These are phyloP conservation scores for Rostratula benghalensis DNA, from an alignment of 2,113 vertebrate species.

Conservation along the genomic window DNA sequence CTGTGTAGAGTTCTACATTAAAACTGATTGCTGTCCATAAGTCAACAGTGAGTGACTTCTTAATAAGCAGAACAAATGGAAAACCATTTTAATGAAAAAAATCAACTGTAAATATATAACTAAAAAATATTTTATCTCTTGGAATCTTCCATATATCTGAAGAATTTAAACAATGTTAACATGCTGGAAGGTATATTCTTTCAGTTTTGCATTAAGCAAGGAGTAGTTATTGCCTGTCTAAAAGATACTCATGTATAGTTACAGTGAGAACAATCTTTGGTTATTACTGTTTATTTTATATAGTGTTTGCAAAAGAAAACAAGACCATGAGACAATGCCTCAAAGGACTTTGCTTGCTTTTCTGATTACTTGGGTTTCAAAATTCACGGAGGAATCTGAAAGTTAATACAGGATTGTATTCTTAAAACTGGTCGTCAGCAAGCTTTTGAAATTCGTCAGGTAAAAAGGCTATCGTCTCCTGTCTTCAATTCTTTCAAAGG, in stretches of 20 bases:
- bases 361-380: neutral
- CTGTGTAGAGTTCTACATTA: neutral
- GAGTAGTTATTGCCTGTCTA: neutral
- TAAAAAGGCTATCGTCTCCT: neutral
- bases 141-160: neutral
- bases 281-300: neutral
- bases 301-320: neutral
- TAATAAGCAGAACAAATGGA: neutral
- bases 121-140: neutral
- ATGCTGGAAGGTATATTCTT: neutral
- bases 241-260: neutral
- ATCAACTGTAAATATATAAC: neutral
- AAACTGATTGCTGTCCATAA: neutral
- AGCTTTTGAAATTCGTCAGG: neutral
- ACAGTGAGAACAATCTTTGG: neutral
- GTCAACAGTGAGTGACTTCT: neutral
- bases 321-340: neutral
- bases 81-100: neutral
- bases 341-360: neutral
- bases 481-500: neutral
- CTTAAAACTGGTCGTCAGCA: neutral
- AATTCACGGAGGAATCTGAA: neutral
- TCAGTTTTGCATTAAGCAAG: neutral
- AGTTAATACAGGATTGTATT: neutral
- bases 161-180: neutral